These are phyloP conservation scores for Oreocharis arfaki DNA, from an alignment of 2,113 vertebrate species.

Conservation along the genomic window DNA sequence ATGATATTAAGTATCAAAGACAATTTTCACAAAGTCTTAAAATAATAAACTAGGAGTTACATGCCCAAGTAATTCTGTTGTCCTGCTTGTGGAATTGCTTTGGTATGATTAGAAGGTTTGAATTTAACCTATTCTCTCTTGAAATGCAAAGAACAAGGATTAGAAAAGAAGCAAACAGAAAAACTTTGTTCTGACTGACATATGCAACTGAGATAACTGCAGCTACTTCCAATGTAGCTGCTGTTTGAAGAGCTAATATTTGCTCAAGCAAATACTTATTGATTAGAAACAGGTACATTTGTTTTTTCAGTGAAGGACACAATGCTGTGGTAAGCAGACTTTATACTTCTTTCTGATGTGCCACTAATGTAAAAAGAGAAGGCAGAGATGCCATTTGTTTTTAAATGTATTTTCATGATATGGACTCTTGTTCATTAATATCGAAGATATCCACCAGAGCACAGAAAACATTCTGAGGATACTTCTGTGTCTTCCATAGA, in stretches of 20 bases:
- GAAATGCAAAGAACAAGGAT: neutral
- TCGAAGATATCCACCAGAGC: neutral
- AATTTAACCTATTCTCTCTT: neutral
- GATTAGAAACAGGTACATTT: neutral
- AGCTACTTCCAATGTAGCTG: neutral
- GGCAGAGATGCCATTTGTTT: neutral
- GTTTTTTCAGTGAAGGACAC: neutral
- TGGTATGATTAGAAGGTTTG: neutral
- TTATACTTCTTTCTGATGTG: neutral
- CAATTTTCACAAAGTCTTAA: neutral
- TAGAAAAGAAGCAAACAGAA: neutral
- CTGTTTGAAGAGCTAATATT: slow-evolving; percentile 3
- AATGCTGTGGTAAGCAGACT: neutral
- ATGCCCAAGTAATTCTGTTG: neutral
- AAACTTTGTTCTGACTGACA: neutral
- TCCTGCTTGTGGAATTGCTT: neutral
- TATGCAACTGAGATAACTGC: neutral
- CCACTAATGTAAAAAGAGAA: neutral
- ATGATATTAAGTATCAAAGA: neutral
- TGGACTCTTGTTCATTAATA: neutral
- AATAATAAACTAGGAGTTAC: neutral
- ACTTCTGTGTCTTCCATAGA: neutral
- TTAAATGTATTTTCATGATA: neutral
- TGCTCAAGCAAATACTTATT: neutral
- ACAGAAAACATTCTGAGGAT: neutral